Evolutionary conservation across 2,888 invertebrate genomes (phyloP), one percentile per base, ranked within the genome.

Genomic region (Apamea epomidion): DNA sequence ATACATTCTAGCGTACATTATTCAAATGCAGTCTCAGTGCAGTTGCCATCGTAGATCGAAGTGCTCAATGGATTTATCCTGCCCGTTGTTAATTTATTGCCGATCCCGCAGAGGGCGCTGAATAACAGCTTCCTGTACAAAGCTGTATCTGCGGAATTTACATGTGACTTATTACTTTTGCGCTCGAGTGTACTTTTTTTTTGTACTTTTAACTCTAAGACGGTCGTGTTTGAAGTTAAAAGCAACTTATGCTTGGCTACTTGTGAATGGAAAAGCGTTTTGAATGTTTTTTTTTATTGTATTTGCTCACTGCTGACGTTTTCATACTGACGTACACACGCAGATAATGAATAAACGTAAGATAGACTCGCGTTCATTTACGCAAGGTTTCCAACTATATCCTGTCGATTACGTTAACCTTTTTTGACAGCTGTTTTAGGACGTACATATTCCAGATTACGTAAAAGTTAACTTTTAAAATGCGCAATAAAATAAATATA

Each of bases 41-140:
- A 93, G 87, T 90, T 85, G 85, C 89, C 92, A 91, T 94, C 92
- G 91, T 90, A 93, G 92, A 93, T 94, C 94, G 93, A 92, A 95
- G 90, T 90, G 90, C 90, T 95, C 95, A 94, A 94, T 94, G 93
- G 94, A 94, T 95, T 93, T 93, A 95, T 94, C 93, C 95, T 89
- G 92, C 91, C 91, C 89, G 89, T 87, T 89, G 92, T 91, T 95
- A 95, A 96, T 96, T 96, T 96, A 96, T 95, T 91, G 94, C 93
- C 87, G 90, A 91, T 91, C 87, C 91, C 88, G 85, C 88, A 93
- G 93, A 93, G 95, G 94, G 94, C 94, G 93, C 91, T 93, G 93
- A 94, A 91, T 93, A 92, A 94, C 92, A 90, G 92, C 92, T 91
- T 93, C 92, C 92, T 89, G 88, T 91, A 91, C 92, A 91, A 92